Base-by-base conservation (phyloP, 1,140 invertebrate species). In the Holotrichia oblita region DNA sequence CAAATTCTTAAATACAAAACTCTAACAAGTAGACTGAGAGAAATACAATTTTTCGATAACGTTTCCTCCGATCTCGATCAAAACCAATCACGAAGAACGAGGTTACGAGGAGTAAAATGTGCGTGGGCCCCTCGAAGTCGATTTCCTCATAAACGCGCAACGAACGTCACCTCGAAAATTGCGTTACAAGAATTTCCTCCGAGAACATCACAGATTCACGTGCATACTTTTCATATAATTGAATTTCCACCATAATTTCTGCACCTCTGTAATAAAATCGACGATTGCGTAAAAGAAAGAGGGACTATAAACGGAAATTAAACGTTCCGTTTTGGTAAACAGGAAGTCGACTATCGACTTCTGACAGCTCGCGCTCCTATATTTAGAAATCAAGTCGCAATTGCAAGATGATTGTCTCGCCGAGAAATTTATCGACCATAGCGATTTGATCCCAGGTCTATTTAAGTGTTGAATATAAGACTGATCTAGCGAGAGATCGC, bases 301-400 rank as follows among this genome's bases (percentile, higher is more conserved):
- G 22, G 61, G 61, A 27, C 20, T 7, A 34, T 22, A 69, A 69
- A 69, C 73, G 73, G 73, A 74, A 74, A 74, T 74, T 74, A 74
- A 74, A 41, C 73, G 40, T 74, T 17, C 73, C 73, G 73, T 74
- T 74, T 41, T 41, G 34, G 34, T 74, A 74, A 74, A 74, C 73
- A 74, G 73, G 73, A 74, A 41, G 40, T 74, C 34, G 73, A 74
- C 73, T 74, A 74, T 74, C 73, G 73, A 44, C 73, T 74, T 74
- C 41, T 74, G 73, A 74, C 73, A 73, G 20, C 10, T 27, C 34
- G 72, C 72, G 20, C 8, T 73, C 9, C 72, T 73, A 73, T 73
- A 20, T 73, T 73, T 73, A 73, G 40, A 40, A 40, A 40, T 73
- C 24, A 40, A 8, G 40, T 17, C 40, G 40, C 17, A 72, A 72